These are phyloP conservation scores for Carettochelys insculpta DNA, from an alignment of 2,113 vertebrate genomes.

Conservation along the genomic window DNA sequence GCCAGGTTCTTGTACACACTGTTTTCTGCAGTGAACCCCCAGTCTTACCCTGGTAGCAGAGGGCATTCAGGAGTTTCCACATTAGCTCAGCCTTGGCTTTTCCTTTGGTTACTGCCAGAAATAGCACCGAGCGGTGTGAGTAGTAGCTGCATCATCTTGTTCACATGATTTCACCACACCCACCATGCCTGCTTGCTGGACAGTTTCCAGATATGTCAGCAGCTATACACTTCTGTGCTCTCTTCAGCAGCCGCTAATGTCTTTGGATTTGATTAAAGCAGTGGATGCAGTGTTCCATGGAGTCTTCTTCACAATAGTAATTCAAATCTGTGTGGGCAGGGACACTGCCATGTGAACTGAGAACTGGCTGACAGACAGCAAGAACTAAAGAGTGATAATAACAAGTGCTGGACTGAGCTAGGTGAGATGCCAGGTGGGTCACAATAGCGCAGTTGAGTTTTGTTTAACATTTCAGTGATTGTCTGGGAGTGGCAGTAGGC, in stretches of 20 bases:
- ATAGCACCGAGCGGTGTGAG: neutral
- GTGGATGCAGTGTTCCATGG: neutral
- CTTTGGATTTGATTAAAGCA: neutral
- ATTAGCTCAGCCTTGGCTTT: neutral
- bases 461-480: neutral
- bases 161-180: neutral
- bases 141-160: neutral
- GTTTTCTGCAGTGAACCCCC: neutral
- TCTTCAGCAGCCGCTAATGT: too few species aligned
- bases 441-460: neutral
- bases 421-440: neutral
- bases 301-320: neutral
- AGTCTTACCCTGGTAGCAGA: neutral
- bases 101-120: neutral
- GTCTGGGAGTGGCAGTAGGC: neutral
- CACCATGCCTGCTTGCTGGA: accelerated
- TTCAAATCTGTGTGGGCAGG: neutral
- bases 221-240: too few species aligned
- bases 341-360: neutral
- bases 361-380: neutral
- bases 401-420: neutral
- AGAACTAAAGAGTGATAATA: neutral
- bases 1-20: neutral
- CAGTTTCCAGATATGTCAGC: accelerated
- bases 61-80: neutral